Evolutionary conservation across 2,888 invertebrate genomes (phyloP).

Genomic region (Andrena bucephala): DNA sequence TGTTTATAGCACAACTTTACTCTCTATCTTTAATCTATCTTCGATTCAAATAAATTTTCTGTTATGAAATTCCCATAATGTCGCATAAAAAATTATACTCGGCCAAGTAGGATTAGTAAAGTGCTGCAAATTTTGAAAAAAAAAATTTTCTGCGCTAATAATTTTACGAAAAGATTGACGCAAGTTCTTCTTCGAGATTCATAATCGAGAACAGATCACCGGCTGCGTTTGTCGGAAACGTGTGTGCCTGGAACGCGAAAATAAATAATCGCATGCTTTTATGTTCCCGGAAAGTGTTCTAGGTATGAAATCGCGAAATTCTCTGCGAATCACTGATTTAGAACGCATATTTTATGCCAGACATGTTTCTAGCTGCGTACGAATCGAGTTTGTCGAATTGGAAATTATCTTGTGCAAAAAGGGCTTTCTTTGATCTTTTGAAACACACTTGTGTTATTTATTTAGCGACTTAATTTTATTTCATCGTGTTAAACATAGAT

Average conservation of each 20-base stretch:
- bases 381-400: neutral
- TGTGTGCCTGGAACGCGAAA: conserved; percentile 22
- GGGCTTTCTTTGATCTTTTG: neutral
- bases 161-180: conserved; percentile 16
- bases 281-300: conserved; percentile 26
- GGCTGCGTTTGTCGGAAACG: conserved; percentile 5
- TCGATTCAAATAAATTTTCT: too few relatives aligned
- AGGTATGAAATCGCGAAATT: conserved; percentile 34
- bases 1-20: too few relatives aligned
- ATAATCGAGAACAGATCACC: conserved; percentile 20
- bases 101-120: neutral
- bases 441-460: neutral
- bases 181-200: neutral
- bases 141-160: neutral
- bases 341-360: conserved; percentile 23
- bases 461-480: neutral
- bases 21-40: too few relatives aligned
- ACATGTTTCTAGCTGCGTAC: neutral
- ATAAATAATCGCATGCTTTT: conserved; percentile 51
- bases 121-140: too few relatives aligned
- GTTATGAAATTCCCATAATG: too few relatives aligned
- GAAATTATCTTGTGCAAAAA: neutral
- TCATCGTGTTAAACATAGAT: neutral
- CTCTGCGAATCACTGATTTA: conserved; percentile 26
- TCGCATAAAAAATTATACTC: neutral